phyloP scores from a whole-genome alignment of 92 coral and sea anemone species.

The Parazoanthus darwini region DNA sequence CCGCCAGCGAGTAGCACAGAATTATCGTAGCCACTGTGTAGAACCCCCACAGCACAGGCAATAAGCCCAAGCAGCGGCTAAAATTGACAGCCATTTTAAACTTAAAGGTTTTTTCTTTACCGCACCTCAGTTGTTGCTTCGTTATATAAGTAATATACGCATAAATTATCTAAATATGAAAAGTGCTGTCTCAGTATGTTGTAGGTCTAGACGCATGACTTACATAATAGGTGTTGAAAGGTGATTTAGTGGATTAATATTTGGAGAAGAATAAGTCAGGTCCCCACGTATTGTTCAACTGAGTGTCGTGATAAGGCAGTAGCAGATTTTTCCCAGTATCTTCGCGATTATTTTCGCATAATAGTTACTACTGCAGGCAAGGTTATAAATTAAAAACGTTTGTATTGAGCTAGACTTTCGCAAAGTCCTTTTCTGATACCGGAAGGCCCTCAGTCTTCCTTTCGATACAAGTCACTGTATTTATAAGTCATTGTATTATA shows the following conservation, averaged over 20 bases:
- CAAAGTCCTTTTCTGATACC: too few species aligned
- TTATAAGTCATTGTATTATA: too few species aligned
- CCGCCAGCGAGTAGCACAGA: slow-evolving; percentile 54
- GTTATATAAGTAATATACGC: background rate
- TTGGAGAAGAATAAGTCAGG: too few species aligned
- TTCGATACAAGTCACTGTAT: too few species aligned
- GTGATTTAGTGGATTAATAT: too few species aligned
- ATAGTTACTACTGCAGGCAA: background rate
- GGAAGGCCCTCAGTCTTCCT: slow-evolving; percentile 3
- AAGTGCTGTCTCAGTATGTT: background rate
- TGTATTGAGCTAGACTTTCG: background rate
- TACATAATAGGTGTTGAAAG: too few species aligned
- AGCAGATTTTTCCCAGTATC: background rate
- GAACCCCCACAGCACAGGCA: slow-evolving; percentile 53
- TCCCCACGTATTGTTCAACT: background rate
- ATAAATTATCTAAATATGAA: slow-evolving; percentile 26
- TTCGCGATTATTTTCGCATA: background rate
- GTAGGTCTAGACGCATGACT: too few species aligned
- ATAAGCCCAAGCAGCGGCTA: slow-evolving; percentile 47
- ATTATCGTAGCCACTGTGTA: slow-evolving; percentile 41
- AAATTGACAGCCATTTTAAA: slow-evolving; percentile 32
- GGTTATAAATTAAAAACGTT: background rate
- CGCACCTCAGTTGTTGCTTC: background rate
- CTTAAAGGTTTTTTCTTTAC: background rate
- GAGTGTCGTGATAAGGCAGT: background rate